Conservation (phyloP, 2,113 vertebrate genomes). For the Fregetta grallaria region DNA sequence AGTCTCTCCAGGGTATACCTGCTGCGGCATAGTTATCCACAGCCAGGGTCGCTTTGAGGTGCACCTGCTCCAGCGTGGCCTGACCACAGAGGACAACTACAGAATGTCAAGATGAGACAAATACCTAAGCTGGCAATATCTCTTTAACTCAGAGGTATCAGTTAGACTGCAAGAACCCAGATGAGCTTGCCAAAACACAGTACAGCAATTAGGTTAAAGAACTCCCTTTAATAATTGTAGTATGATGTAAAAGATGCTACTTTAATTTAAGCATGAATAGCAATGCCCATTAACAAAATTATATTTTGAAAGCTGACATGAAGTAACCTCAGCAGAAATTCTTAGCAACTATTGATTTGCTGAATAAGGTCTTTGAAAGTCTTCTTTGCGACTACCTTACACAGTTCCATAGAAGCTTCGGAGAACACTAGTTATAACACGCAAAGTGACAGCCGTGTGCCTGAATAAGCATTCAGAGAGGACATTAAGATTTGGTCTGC, state of each 20-base stretch:
- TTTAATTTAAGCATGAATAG: not conserved
- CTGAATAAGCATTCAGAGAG: not conserved
- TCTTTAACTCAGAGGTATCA: not conserved
- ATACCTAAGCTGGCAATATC: not conserved
- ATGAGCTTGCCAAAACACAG: not conserved
- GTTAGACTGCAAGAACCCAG: not conserved
- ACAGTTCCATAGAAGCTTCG: not conserved
- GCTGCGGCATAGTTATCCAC: too few species aligned
- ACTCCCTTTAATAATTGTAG: not conserved
- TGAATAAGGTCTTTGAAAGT: not conserved
- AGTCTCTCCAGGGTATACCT: too few species aligned
- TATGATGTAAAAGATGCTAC: not conserved
- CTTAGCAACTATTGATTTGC: not conserved
- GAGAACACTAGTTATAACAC: not conserved
- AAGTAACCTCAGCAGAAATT: not conserved
- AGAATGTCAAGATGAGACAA: not conserved
- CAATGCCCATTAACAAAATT: not conserved
- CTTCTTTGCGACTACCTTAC: not conserved
- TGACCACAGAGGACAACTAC: not conserved
- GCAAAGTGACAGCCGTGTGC: not conserved
- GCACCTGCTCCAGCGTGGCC: too few species aligned
- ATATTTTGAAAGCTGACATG: not conserved
- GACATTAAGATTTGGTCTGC: not conserved
- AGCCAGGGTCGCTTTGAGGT: too few species aligned
- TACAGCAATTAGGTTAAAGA: not conserved